A percentile compares a stretch with the other conserved stretches of the same genome.
These are phyloP conservation scores for Alcis repandata DNA, from an alignment of 2,888 invertebrate genomes.

Conservation along the genomic window DNA sequence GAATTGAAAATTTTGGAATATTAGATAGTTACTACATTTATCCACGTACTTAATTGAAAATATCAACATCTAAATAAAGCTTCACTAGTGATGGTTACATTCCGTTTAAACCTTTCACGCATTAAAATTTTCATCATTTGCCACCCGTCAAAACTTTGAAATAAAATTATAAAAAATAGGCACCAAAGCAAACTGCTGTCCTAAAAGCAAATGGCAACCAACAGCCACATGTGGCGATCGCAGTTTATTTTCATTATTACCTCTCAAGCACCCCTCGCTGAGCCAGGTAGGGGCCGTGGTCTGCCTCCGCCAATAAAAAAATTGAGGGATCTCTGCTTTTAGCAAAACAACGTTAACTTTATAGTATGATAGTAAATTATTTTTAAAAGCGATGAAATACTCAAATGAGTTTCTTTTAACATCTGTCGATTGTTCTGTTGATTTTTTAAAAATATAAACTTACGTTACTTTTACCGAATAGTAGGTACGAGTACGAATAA, in stretches of 20 bases:
- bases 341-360: constrained; percentile 24
- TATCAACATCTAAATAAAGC: too few species aligned
- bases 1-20: not conserved
- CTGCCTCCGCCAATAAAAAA: constrained; percentile 49
- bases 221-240: constrained; percentile 63
- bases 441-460: too few species aligned
- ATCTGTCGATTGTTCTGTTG: not conserved
- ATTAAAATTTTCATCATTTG: not conserved
- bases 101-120: too few species aligned
- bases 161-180: constrained; percentile 38
- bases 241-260: constrained; percentile 58
- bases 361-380: not conserved
- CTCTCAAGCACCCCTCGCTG: constrained; percentile 64
- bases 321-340: constrained; percentile 34
- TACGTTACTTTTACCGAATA: too few species aligned
- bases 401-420: not conserved
- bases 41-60: too few species aligned
- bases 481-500: too few species aligned
- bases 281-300: constrained; percentile 61
- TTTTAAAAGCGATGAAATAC: not conserved
- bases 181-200: constrained; percentile 37
- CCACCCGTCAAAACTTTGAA: not conserved
- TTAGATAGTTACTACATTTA: not conserved
- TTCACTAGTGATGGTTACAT: too few species aligned
- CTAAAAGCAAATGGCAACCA: constrained; percentile 51